Conservation (phyloP, 2,888 invertebrate genomes). For the Drosophila longiperda region DNA sequence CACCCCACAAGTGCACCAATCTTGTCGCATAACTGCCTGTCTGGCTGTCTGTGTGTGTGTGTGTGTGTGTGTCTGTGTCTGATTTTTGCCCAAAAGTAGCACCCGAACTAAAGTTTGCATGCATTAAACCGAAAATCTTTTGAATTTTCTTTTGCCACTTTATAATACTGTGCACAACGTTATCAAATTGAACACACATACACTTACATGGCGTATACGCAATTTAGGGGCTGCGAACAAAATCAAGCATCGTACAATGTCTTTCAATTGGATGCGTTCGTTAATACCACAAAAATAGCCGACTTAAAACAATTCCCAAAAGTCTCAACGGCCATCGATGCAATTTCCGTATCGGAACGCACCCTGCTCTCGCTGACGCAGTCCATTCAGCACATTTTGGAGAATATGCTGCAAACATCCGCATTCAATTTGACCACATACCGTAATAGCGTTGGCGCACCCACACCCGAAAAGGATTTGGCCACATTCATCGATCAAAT, state of each 20-base stretch:
- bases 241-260: constrained; percentile 90
- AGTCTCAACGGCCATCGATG: constrained; percentile 83
- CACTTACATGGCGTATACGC: constrained; percentile 30
- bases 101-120: constrained; percentile 9
- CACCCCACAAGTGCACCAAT: neutral
- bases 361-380: constrained; percentile 83
- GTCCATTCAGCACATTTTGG: constrained; percentile 83
- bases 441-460: constrained; percentile 83
- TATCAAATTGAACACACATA: neutral
- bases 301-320: constrained; percentile 84
- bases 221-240: constrained; percentile 88
- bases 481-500: constrained; percentile 85
- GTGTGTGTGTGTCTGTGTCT: constrained; percentile 11
- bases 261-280: constrained; percentile 89
- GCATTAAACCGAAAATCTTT: constrained; percentile 40
- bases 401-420: constrained; percentile 84
- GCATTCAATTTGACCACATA: constrained; percentile 84
- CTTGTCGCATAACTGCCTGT: constrained; percentile 17
- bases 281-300: constrained; percentile 88
- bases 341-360: constrained; percentile 83
- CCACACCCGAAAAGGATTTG: constrained; percentile 85
- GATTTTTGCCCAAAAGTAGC: constrained; percentile 19
- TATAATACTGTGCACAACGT: constrained; percentile 21
- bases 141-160: constrained; percentile 43
- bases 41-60: neutral